Evolutionary conservation across 2,888 invertebrate genomes (phyloP), one percentile per base, ranked within the genome.

Genomic region (Hirtodrosophila trivittata): DNA sequence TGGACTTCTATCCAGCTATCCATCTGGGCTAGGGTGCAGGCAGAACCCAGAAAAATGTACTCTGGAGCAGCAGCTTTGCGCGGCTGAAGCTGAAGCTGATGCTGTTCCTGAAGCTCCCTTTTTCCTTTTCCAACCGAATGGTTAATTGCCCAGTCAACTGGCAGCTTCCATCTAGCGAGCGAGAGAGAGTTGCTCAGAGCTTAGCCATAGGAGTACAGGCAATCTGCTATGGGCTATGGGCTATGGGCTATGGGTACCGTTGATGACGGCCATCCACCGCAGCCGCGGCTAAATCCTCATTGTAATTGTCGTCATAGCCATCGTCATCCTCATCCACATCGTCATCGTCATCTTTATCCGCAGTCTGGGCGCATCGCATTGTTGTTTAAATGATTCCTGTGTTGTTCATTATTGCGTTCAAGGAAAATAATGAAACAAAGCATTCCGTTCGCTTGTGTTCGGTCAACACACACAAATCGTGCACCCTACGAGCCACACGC

Each of bases 101-200:
- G n/a, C n/a, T n/a, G n/a, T n/a, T n/a, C n/a, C 51, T 67, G 63
- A 71, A 77, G 74, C 74, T 73, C 81, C 87, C 86, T 77, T 78
- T 81, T 85, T 88, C 55, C 78, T 81, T 87, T 87, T 87, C 87
- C 87, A 71, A 74, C 45, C 71, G 81, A 80, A 72, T 77, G 80
- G 66, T 67, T 87, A 85, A 87, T 87, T 87, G 87, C 71, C 80
- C 86, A 87, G 68, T 88, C 86, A 77, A 86, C 86, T 86, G 82
- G 72, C 72, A 75, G 64, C 55, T 49, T 43, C 62, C 39, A 60
- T 57, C 69, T n/a, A 51, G 57, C 37, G 55, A 55, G 45, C 46
- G 50, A 54, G 39, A 62, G 42, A 42, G 60, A 64, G 50, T 64
- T 58, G 50, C 43, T 46, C 37, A 35, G 13, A 55, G 38, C 43